Conservation (phyloP, 2,113 vertebrate species). For the Callionymus lyra region DNA sequence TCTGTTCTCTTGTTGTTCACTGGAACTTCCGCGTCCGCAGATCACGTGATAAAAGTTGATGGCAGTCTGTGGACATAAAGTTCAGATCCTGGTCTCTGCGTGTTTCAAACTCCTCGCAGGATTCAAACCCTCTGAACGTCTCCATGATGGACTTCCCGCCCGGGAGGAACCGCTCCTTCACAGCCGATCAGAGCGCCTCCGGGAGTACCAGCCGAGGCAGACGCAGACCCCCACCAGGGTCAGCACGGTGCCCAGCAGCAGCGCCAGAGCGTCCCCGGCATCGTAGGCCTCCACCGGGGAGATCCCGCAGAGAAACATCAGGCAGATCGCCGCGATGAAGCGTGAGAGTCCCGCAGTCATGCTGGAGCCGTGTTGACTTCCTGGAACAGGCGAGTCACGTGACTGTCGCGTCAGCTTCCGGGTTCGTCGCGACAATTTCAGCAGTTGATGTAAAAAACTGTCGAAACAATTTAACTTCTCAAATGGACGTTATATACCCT, state of each 20-base stretch:
- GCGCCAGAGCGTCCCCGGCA: slow-evolving; percentile 75
- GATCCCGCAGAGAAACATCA: slow-evolving; percentile 61
- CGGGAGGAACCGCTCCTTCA: slow-evolving; percentile 29
- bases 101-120: too few relatives aligned
- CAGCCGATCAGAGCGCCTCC: slow-evolving; percentile 72
- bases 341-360: slow-evolving; percentile 63
- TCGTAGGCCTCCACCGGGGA: slow-evolving; percentile 78
- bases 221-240: slow-evolving; percentile 77
- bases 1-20: too few relatives aligned
- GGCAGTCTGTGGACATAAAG: too few relatives aligned
- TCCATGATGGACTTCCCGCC: too few relatives aligned
- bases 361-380: slow-evolving; percentile 48
- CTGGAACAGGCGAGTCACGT: slow-evolving; percentile 32
- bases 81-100: too few relatives aligned
- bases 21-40: too few relatives aligned
- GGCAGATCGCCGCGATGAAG: slow-evolving; percentile 24
- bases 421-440: slow-evolving; percentile 1
- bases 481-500: too few relatives aligned
- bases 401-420: slow-evolving; percentile 37
- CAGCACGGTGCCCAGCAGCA: slow-evolving; percentile 73
- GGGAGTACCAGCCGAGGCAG: slow-evolving; percentile 83
- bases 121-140: too few relatives aligned
- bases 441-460: too few relatives aligned
- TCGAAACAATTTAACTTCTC: too few relatives aligned
- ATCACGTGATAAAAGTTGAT: too few relatives aligned